Evolutionary conservation across 2,888 invertebrate genomes (phyloP).

Genomic region (Gandaritis pyraliata): DNA sequence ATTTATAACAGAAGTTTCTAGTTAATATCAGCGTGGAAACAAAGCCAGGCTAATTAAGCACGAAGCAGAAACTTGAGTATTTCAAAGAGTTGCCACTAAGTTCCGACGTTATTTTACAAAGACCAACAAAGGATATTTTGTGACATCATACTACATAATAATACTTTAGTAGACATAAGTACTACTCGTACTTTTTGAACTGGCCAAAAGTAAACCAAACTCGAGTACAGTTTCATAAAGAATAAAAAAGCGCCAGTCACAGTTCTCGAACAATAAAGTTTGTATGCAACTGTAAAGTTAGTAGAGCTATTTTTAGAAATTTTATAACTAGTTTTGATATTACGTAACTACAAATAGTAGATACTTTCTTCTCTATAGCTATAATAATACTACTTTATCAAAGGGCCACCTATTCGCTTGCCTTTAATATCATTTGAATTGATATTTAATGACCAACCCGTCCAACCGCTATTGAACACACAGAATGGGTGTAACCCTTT

Average conservation of each 20-base stretch:
- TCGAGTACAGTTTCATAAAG: no score
- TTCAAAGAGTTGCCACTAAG: constrained; percentile 44
- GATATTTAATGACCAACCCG: constrained; percentile 29
- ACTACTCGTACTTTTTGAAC: no score
- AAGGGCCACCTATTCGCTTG: constrained; percentile 12
- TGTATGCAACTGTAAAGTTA: no score
- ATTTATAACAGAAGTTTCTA: not conserved
- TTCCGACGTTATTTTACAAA: constrained; percentile 49
- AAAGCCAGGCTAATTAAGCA: constrained; percentile 44
- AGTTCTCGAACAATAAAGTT: no score
- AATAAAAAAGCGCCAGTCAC: no score
- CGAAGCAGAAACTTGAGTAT: constrained; percentile 46
- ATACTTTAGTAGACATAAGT: no score
- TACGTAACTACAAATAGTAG: no score
- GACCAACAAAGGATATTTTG: constrained; percentile 35
- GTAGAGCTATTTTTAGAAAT: no score
- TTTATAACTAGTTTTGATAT: no score
- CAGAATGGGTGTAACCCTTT: not conserved
- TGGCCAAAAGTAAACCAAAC: no score
- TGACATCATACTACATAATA: not conserved
- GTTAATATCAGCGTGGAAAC: constrained; percentile 18
- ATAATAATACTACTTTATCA: no score
- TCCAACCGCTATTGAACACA: constrained; percentile 14
- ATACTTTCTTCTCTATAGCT: no score
- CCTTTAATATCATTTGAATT: constrained; percentile 27